Evolutionary conservation across 2,113 vertebrate genomes (phyloP), one percentile per base, ranked within the genome.

Genomic region (Amblyopsis rosae): DNA sequence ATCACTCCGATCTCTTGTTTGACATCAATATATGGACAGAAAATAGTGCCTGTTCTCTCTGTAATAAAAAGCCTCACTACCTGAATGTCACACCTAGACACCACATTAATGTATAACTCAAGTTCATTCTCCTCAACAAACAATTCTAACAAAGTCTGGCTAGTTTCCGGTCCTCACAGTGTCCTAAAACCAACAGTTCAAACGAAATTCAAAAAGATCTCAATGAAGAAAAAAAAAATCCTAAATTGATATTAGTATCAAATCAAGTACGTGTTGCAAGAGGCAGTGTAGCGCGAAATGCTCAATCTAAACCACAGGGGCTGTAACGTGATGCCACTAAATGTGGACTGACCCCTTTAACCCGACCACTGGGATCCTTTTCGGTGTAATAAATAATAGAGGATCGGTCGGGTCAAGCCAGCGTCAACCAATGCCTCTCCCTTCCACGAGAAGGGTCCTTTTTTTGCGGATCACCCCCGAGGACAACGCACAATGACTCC

Each of bases 241-340:
- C 69, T 82, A 87, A 85, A 92, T 89, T 88, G 90, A 91, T 93
- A 94, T 93, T 91, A 91, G 91, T 92, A 93, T 90, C 86, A 92
- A 92, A 93, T 91, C 87, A 89, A 79, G 69, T 54, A 63, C 77
- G 80, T 87, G 88, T 84, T 17, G 83, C 70, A 72, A 82, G 86
- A 87, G 79, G 86, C 92, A 92, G 85, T 63, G 88, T 93, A 82
- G 91, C 91, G 88, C 85, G 91, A 94, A 94, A 94, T 94, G 90
- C 91, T 88, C 90, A 92, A 94, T 93, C 88, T 91, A 79, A 86
- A 81, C 86, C 63, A 55, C 79, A 35, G 76, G 75, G 78, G 74
- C 57, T 62, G 67, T 65, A 72, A 73, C 59, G 73, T 59, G 71
- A 73, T 79, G 72, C 71, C 90, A 88, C 91, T 92, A 91, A 87